Evolutionary conservation across 2,888 invertebrate species (phyloP).

Genomic region (Sthenelais limicola): DNA sequence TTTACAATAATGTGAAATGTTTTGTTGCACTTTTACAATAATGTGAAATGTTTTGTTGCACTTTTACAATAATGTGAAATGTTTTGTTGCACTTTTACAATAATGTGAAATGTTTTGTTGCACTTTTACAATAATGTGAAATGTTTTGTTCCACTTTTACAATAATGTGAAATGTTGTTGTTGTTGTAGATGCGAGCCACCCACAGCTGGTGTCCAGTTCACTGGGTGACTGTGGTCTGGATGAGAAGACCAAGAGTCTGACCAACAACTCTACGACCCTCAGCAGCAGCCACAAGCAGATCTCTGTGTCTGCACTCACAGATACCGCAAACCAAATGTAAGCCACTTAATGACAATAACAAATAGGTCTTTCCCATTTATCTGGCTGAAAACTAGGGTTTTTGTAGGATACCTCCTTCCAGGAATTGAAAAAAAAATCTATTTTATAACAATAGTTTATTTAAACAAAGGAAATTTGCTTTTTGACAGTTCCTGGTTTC

Average conservation of each 20-base stretch:
- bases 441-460: background rate
- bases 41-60: no score
- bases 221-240: background rate
- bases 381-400: background rate
- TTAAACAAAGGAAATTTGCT: no score
- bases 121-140: no score
- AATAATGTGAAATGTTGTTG: background rate
- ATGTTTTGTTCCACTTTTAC: no score
- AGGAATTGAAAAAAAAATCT: background rate
- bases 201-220: background rate
- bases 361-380: background rate
- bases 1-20: no score
- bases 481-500: no score
- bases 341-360: no score
- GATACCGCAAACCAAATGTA: constrained; percentile 6
- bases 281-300: background rate
- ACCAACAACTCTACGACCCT: background rate
- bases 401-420: background rate
- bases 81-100: no score
- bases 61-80: no score
- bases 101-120: no score
- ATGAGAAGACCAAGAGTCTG: background rate
- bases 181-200: background rate
- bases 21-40: no score
- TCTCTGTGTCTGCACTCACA: constrained; percentile 18